phyloP scores from a whole-genome alignment of 2,888 invertebrate species.

The Leucoptera coffeella region DNA sequence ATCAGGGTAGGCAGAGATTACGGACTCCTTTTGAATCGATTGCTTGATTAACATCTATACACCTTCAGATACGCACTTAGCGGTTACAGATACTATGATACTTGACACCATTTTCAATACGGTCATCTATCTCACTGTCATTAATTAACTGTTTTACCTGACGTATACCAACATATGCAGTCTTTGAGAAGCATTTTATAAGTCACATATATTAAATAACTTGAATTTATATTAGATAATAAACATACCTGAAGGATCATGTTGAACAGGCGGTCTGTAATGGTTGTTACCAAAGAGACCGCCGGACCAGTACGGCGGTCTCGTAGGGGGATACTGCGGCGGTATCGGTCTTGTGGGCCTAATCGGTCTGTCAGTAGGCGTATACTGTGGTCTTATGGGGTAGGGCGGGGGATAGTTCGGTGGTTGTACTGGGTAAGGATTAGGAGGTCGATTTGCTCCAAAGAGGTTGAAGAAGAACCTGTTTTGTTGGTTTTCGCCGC shows the following conservation, averaged over 20 bases:
- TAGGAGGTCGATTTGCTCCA: background rate
- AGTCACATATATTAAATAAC: background rate
- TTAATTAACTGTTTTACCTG: too few relatives aligned
- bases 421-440: background rate
- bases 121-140: too few relatives aligned
- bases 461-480: background rate
- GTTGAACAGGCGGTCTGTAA: constrained; percentile 16
- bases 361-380: background rate
- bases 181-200: background rate
- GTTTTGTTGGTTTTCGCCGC: background rate
- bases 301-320: constrained; percentile 22
- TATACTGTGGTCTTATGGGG: background rate
- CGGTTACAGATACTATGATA: too few relatives aligned
- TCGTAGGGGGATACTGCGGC: constrained; percentile 7
- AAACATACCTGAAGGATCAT: constrained; percentile 25
- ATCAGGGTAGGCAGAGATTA: too few relatives aligned
- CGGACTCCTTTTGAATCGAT: too few relatives aligned
- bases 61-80: too few relatives aligned
- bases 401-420: background rate
- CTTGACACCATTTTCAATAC: too few relatives aligned
- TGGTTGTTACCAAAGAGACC: constrained; percentile 23
- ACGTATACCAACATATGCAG: too few relatives aligned
- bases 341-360: background rate
- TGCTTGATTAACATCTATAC: too few relatives aligned
- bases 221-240: background rate